Conservation (phyloP, 2,797 vertebrate genomes). For the Sebastes flavidus region DNA sequence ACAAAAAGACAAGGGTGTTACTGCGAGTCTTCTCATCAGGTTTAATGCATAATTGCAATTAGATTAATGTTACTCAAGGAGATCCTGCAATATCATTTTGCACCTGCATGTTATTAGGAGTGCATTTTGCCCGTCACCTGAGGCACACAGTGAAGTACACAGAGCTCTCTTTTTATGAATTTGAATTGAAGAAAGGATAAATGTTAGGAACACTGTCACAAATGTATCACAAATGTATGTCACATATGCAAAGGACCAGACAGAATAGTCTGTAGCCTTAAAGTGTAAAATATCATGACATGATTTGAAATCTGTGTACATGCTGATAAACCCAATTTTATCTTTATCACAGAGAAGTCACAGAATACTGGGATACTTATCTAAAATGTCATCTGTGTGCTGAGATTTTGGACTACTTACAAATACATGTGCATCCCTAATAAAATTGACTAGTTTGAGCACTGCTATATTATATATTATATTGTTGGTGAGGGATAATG, state of each 20-base stretch:
- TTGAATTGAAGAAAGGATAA: neutral
- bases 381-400: neutral
- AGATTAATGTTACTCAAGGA: neutral
- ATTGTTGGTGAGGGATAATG: too few relatives aligned
- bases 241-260: neutral
- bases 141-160: neutral
- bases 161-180: neutral
- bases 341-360: neutral
- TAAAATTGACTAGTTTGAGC: neutral
- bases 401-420: neutral
- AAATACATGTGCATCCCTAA: neutral
- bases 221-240: too few relatives aligned
- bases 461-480: neutral
- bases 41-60: neutral
- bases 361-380: neutral
- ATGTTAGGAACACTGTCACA: neutral
- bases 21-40: neutral
- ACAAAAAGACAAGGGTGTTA: neutral
- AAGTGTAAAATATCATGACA: neutral
- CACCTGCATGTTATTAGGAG: neutral
- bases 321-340: neutral
- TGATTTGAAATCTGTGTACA: neutral
- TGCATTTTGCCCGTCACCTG: neutral
- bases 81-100: neutral
- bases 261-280: neutral